Conservation (phyloP, 2,797 vertebrate genomes). For the Catharus ustulatus region DNA sequence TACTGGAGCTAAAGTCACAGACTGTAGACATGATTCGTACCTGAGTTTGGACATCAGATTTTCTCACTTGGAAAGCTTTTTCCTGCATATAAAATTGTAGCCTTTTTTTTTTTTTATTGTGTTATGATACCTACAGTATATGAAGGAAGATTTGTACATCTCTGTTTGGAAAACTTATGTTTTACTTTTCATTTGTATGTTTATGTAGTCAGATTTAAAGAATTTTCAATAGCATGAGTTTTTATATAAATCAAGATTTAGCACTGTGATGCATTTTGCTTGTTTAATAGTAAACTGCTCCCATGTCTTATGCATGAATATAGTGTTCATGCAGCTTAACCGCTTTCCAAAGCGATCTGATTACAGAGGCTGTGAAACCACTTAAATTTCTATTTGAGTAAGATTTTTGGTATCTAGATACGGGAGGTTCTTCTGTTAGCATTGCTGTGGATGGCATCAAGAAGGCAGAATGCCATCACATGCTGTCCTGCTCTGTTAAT, state of each 20-base stretch:
- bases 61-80: neutral
- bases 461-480: neutral
- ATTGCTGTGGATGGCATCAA: neutral
- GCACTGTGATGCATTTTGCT: neutral
- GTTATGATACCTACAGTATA: neutral
- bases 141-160: neutral
- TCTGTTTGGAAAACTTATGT: neutral
- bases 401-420: neutral
- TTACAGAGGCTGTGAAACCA: neutral
- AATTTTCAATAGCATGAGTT: neutral
- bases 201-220: neutral
- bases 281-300: neutral
- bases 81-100: neutral
- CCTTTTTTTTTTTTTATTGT: neutral
- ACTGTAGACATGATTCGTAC: neutral
- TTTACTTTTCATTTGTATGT: neutral
- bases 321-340: neutral
- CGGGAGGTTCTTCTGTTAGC: neutral
- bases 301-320: neutral
- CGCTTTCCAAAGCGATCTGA: neutral
- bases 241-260: conserved; percentile 4
- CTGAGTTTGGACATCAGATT: neutral
- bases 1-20: neutral
- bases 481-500: neutral
- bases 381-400: neutral